Evolutionary conservation across 2,888 invertebrate genomes (phyloP).

Genomic region (Cephus runcator): DNA sequence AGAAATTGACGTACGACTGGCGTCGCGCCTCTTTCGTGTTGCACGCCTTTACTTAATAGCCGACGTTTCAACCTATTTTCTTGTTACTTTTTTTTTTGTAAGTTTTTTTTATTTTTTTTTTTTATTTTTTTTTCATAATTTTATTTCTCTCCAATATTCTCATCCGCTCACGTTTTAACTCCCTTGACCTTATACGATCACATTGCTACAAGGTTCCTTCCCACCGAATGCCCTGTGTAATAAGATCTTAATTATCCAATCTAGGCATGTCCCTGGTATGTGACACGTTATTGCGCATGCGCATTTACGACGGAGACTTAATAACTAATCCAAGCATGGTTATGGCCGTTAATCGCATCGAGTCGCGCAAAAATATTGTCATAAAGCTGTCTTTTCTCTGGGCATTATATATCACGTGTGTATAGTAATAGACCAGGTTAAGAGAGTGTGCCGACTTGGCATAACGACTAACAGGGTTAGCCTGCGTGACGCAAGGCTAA

Average conservation of each 20-base stretch:
- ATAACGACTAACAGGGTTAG: conserved; percentile 16
- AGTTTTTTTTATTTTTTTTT: no score
- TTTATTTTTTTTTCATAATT: not conserved
- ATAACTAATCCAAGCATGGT: conserved; percentile 5
- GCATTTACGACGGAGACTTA: no score
- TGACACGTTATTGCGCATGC: no score
- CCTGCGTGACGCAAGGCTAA: conserved; percentile 27
- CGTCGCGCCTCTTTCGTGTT: conserved; percentile 55
- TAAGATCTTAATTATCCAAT: no score
- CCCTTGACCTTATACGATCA: no score
- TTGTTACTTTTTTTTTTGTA: not conserved
- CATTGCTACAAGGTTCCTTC: no score
- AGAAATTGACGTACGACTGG: conserved; percentile 49
- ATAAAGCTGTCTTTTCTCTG: conserved; percentile 21
- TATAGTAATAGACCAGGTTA: no score
- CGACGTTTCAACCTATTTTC: conserved; percentile 14
- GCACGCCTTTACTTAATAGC: conserved; percentile 55
- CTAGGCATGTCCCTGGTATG: no score
- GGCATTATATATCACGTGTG: no score
- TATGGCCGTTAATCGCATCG: conserved; percentile 34
- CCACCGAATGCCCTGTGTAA: no score
- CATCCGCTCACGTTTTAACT: no score
- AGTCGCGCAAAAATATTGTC: conserved; percentile 30
- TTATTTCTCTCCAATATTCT: no score
- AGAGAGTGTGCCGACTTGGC: not conserved